phyloP scores from a whole-genome alignment of 2,113 vertebrate genomes.

The Lophochroa leadbeateri region DNA sequence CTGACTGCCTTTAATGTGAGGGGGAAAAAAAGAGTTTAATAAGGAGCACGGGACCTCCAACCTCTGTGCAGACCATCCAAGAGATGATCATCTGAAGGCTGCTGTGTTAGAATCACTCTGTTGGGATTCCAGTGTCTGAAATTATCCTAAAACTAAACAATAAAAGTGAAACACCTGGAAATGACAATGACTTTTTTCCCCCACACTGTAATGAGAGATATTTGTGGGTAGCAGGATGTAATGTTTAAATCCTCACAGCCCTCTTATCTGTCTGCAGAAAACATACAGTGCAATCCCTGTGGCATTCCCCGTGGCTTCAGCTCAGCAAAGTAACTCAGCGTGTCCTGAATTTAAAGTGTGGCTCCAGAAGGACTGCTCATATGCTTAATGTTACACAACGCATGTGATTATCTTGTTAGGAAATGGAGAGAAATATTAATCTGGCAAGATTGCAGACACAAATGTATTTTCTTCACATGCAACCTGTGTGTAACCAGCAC shows the following conservation, averaged over 20 bases:
- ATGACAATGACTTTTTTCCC: background rate
- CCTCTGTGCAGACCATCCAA: background rate
- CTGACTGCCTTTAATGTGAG: background rate
- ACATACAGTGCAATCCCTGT: background rate
- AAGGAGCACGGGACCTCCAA: background rate
- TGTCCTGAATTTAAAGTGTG: slow-evolving; percentile 47
- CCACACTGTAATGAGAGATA: background rate
- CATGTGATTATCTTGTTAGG: slow-evolving; percentile 2
- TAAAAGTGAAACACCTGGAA: background rate
- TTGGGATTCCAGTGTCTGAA: background rate
- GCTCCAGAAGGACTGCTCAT: slow-evolving; percentile 12
- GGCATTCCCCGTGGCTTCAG: background rate
- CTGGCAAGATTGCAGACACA: background rate
- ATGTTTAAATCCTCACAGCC: background rate
- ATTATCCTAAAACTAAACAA: background rate
- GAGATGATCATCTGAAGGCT: background rate
- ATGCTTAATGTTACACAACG: background rate
- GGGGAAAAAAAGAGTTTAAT: background rate
- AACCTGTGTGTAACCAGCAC: background rate
- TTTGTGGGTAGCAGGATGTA: background rate
- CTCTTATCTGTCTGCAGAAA: slow-evolving; percentile 15
- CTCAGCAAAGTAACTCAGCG: background rate
- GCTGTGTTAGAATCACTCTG: background rate
- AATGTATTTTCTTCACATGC: background rate
- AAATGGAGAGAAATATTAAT: background rate